Percentiles rank a stretch among this genome's conserved stretches.
Conservation (phyloP, 2,113 vertebrate genomes). For the Menura novaehollandiae region DNA sequence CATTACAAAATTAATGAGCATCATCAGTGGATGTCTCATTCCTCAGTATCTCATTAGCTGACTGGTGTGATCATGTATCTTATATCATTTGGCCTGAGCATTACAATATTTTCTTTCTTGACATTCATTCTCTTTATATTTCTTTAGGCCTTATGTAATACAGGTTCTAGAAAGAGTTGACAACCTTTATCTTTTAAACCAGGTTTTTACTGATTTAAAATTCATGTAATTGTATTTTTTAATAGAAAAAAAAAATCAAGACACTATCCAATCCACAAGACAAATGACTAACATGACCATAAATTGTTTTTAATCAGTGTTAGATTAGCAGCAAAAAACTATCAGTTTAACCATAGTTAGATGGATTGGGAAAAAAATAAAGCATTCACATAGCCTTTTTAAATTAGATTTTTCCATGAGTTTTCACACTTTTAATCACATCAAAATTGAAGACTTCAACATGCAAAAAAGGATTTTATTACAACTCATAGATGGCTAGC, state of each 20-base stretch:
- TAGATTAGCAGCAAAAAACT: background rate
- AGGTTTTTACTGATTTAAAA: background rate
- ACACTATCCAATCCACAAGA: background rate
- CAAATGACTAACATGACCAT: background rate
- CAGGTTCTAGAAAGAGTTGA: background rate
- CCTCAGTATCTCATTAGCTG: background rate
- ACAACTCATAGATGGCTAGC: fast-evolving
- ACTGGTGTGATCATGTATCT: background rate
- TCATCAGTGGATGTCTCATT: background rate
- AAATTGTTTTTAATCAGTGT: background rate
- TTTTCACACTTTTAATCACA: background rate
- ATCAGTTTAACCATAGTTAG: background rate
- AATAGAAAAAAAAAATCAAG: background rate
- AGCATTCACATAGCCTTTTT: background rate
- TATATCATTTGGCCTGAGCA: background rate
- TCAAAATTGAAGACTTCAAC: background rate
- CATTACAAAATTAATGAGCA: background rate
- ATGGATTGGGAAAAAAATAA: background rate
- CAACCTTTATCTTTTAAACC: background rate
- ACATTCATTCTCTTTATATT: background rate
- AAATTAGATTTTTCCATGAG: background rate
- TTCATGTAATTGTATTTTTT: background rate
- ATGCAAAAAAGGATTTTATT: background rate
- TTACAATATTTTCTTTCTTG: background rate
- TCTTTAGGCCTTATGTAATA: background rate